phyloP scores from a whole-genome alignment of 2,113 vertebrate genomes.

The Vireo altiloquus region DNA sequence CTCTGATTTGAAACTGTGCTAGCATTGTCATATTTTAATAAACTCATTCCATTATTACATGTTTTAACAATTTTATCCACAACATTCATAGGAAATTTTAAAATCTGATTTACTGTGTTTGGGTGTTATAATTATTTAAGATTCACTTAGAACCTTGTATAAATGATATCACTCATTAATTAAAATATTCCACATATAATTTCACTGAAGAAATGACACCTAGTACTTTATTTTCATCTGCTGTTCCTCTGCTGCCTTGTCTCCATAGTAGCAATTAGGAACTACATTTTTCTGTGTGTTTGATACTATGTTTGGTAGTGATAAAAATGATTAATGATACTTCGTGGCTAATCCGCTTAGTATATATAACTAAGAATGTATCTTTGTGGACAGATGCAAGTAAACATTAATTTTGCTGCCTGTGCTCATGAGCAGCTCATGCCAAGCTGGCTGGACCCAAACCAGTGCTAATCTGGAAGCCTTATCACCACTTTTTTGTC shows the following conservation, averaged over 20 bases:
- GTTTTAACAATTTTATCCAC: neutral
- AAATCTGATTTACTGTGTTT: neutral
- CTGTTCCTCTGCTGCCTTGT: slow-evolving; percentile 3
- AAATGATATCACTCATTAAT: neutral
- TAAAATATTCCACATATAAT: neutral
- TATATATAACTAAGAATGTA: neutral
- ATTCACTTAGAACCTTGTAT: neutral
- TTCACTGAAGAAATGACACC: slow-evolving; percentile 6
- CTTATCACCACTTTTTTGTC: neutral
- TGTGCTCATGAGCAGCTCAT: neutral
- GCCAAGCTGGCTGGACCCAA: neutral
- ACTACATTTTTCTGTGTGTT: neutral
- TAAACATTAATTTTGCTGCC: slow-evolving; percentile 9
- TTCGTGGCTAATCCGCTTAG: neutral
- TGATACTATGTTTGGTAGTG: neutral
- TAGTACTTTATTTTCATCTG: slow-evolving; percentile 23
- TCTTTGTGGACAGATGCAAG: neutral
- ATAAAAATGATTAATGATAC: slow-evolving; percentile 40
- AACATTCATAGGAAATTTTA: neutral
- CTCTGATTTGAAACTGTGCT: neutral
- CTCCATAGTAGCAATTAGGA: slow-evolving; percentile 37
- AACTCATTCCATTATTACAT: neutral
- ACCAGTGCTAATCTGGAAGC: neutral
- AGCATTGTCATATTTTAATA: neutral
- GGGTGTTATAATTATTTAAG: neutral